Base-by-base conservation (phyloP, 2,113 vertebrate genomes). In the Aegotheles bennettii region DNA sequence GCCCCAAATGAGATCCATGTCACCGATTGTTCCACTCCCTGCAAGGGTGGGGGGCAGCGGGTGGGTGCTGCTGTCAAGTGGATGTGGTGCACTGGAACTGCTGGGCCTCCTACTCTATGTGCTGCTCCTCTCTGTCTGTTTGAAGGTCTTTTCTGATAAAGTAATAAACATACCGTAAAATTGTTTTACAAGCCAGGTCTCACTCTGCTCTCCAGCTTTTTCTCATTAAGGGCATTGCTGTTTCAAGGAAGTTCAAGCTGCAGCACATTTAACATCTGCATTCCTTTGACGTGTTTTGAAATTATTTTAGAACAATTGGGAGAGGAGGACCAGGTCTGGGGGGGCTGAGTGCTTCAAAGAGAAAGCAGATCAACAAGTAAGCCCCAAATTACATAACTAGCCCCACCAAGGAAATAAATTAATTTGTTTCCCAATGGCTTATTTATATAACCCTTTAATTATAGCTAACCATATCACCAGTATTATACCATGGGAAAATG, bases 401-500 rank as follows among this genome's bases (percentile, higher is more conserved):
- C 79, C 91, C 84, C 95, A 51, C 87, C 79, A 94, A 95, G 94
- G 91, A 97, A 98, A 94, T 92, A 90, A 96, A 93, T 97, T 97
- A 96, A 96, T 97, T 97, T 84, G 91, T 98, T 98, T 97, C 97
- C 95, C 97, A 98, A 97, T 96, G 81, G 94, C 94, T 97, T 97
- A 97, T 98, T 98, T 98, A 96, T 97, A 97, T 97, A 98, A 98
- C 96, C 94, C 92, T 96, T 97, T 98, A 98, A 98, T 98, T 98
- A 98, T 11, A 97, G 96, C 93, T 90, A 97, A 98, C 87, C 97
- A 80, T 97, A 97, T 97, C 96, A 94, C 96, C 96, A 83, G 89
- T 69, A 61, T 94, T 96, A 97, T 95, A 96, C 94, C 98, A 98
- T 98, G 98, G 98, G 98, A 98, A 98, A 98, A 98, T 97, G 94